Evolutionary conservation across 2,113 vertebrate genomes (phyloP), one percentile per base, ranked within the genome.

Genomic region (Phrynosoma blainvillii): DNA sequence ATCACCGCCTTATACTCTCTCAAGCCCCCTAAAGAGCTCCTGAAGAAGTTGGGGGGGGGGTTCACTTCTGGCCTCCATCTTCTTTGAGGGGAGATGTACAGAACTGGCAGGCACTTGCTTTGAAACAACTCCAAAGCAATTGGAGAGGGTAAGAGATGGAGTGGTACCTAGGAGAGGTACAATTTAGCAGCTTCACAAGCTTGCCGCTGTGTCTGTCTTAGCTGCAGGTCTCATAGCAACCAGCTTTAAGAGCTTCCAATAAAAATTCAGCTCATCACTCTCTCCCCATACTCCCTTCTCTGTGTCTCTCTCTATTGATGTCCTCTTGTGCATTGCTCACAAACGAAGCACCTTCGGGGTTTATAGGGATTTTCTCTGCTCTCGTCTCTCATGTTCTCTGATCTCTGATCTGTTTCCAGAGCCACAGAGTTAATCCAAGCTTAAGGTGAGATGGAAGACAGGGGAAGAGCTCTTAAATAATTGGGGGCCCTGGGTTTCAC

Each of bases 141-240:
- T 23, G 70, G 54, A 32, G 70, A 47, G n/a, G 56, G 36, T 30
- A 54, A 0, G 21, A 36, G 71, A 32, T 79, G n/a, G 89, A 89
- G 95, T 94, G 94, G 89, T 93, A 87, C 91, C 89, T 79, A 76
- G 85, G 88, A 74, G 93, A 94, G 92, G 92, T 93, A 94, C 79
- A 80, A 92, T 95, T 94, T 93, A 91, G 91, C 95, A 96, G 95
- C 88, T 66, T 85, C 79, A 5, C 20, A 77, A 91, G 77, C 94
- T 95, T 89, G 73, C 95, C 92, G 94, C 90, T 93, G 90, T 94
- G 94, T 90, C 92, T 95, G 87, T 87, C 89, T 89, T 92, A 87
- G 95, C 95, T 94, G 85, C 70, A 94, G 92, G 96, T 97, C 95
- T 97, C 97, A 96, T 97, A 97, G 96, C 96, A 97, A 97, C 96